Percentiles rank a stretch among this genome's conserved stretches.
phyloP scores from a whole-genome alignment of 2,888 invertebrate genomes.

The Sympetrum striolatum region DNA sequence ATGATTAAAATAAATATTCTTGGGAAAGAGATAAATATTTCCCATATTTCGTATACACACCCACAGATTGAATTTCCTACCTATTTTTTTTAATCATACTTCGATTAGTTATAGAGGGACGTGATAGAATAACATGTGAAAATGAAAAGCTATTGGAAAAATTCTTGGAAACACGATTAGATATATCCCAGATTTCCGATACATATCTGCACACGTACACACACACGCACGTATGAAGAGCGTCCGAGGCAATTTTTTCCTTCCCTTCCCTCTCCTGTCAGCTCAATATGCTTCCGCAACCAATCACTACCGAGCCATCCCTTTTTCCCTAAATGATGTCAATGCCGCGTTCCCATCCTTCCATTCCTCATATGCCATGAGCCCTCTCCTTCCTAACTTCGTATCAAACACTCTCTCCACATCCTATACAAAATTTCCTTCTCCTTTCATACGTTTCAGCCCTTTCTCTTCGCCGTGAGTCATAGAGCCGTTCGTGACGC shows the following conservation, averaged over 20 bases:
- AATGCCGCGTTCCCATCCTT: not conserved
- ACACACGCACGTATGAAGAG: not conserved
- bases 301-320: not conserved
- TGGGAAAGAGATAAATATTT: too few relatives aligned
- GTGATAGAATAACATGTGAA: not conserved
- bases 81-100: too few relatives aligned
- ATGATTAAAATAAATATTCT: too few relatives aligned
- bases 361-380: not conserved
- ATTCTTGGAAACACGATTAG: not conserved
- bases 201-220: not conserved
- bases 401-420: not conserved
- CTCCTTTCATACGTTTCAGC: not conserved
- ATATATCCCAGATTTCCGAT: not conserved
- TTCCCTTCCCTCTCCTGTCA: not conserved
- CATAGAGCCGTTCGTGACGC: too few relatives aligned
- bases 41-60: too few relatives aligned
- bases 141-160: not conserved
- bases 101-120: not conserved
- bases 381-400: not conserved
- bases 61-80: too few relatives aligned
- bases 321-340: not conserved
- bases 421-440: not conserved
- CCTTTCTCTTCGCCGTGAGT: too few relatives aligned
- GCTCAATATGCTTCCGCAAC: not conserved
- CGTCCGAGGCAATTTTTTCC: not conserved